Base-by-base conservation (phyloP, 1,140 invertebrate species). In the Idris sp. region DNA sequence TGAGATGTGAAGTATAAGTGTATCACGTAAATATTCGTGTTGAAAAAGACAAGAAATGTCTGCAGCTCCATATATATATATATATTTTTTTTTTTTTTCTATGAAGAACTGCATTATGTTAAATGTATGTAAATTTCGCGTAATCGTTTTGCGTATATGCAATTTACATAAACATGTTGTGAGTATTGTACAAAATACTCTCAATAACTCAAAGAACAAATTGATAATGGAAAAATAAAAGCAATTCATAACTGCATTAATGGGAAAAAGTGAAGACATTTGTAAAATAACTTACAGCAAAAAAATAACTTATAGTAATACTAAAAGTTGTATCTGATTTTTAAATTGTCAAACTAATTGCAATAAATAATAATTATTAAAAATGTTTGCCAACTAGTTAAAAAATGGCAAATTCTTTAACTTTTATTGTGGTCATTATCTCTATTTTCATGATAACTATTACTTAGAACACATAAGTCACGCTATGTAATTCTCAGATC, bases 21-120 rank as follows among this genome's bases (percentile, higher is more conserved):
- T n/a, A n/a, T n/a, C n/a, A n/a, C 13, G 51, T 7, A 28, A 25
- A 19, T 30, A n/a, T 41, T 10, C 25, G 10, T 14, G 14, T 8
- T 41, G 5, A 41, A 30, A 7, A 19, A 41, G 15, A 30, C 8
- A 56, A 56, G 49, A 56, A 43, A 31, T 28, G 16, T 19, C 51
- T 31, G 15, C 26, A 56, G 31, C 10, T 2, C 46, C 46, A 35
- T 44, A 58, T 58, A 43, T 15, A 40, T 35, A n/a, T n/a, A n/a
- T n/a, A n/a, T n/a, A n/a, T n/a, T n/a, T n/a, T n/a, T n/a, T n/a
- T n/a, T n/a, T n/a, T n/a, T n/a, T 35, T 58, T 44, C 25, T 44
- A 58, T 58, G 38, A 44, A 58, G 26, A 43, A 44, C 53, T 44
- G 53, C 38, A 44, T 58, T 58, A 58, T 58, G 53, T 58, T 33